Evolutionary conservation across 2,797 vertebrate genomes (phyloP).

Genomic region (Rhinella marina): DNA sequence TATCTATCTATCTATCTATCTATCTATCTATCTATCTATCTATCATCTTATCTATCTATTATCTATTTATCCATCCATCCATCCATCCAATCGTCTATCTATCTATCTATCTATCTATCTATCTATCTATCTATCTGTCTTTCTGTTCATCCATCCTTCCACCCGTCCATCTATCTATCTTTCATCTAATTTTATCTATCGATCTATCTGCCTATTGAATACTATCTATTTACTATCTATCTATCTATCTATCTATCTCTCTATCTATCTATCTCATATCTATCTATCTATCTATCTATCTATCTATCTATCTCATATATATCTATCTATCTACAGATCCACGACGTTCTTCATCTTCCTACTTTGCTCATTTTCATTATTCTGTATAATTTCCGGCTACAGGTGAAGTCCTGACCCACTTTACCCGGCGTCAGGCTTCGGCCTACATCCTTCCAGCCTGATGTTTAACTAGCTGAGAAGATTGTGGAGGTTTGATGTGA

Average conservation of each 20-base stretch:
- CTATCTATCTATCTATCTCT: neutral
- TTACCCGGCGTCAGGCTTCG: neutral
- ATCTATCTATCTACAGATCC: neutral
- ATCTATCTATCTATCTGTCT: neutral
- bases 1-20: neutral
- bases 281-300: neutral
- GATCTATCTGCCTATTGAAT: neutral
- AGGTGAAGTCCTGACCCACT: neutral
- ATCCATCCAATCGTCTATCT: conserved; percentile 1
- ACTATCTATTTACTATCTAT: neutral
- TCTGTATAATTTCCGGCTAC: neutral
- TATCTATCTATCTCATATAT: neutral
- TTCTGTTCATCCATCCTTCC: neutral
- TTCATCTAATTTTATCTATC: too few species aligned
- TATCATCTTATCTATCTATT: neutral
- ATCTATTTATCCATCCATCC: neutral
- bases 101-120: conserved; percentile 4
- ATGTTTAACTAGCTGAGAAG: neutral
- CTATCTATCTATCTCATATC: too few species aligned
- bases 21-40: neutral
- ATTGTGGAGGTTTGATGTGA: neutral
- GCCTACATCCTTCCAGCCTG: neutral
- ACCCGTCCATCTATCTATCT: neutral
- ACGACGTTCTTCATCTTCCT: neutral
- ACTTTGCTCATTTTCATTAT: neutral